phyloP scores from a whole-genome alignment of 2,888 invertebrate species.

The Stenolophus ochropezus region DNA sequence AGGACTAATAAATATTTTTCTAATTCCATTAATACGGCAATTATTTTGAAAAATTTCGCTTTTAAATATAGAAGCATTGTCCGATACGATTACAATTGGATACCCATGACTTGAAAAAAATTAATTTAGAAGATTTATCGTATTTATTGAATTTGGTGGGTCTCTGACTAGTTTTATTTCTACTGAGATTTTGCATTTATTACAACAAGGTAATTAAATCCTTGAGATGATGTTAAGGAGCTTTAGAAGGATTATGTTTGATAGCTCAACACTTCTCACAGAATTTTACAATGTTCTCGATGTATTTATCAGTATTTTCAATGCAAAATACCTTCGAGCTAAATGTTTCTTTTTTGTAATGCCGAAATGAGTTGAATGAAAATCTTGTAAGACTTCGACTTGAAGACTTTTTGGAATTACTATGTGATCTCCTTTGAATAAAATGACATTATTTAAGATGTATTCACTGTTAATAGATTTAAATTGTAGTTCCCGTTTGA shows the following conservation, averaged over 20 bases:
- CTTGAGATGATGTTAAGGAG: conserved; percentile 61
- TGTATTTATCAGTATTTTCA: conserved; percentile 57
- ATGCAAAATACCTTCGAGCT: background rate
- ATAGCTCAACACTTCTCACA: conserved; percentile 63
- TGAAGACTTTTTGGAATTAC: background rate
- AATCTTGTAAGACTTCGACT: background rate
- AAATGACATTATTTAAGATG: background rate
- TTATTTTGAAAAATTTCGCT: too few relatives aligned
- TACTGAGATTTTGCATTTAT: too few relatives aligned
- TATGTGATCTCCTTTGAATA: background rate
- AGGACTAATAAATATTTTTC: too few relatives aligned
- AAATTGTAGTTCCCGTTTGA: background rate
- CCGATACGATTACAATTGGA: conserved; percentile 70
- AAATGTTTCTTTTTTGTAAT: conserved; percentile 5
- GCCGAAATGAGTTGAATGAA: conserved; percentile 1
- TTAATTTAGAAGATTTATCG: background rate
- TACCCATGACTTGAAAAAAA: background rate
- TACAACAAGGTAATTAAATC: conserved; percentile 61
- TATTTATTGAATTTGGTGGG: background rate
- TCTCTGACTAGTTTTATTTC: conserved; percentile 55
- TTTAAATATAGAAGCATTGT: too few relatives aligned
- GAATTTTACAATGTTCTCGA: conserved; percentile 62
- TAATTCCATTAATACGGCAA: too few relatives aligned
- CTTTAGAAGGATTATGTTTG: conserved; percentile 63
- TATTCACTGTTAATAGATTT: background rate